Evolutionary conservation across 1,140 invertebrate species (phyloP).

Genomic region (Drosophila truncata): DNA sequence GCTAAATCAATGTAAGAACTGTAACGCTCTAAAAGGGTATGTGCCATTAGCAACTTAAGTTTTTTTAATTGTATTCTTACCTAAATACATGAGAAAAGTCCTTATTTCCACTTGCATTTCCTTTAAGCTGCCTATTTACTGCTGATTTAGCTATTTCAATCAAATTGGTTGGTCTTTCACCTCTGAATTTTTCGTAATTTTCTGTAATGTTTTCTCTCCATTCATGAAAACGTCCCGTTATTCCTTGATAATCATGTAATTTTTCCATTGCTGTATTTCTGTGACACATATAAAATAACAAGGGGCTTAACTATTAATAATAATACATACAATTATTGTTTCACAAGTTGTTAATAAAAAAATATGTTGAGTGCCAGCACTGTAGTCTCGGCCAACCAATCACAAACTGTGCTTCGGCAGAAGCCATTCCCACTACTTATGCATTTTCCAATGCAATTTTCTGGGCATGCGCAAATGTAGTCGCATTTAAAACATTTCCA

Average conservation of each 20-base stretch:
- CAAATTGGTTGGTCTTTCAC: constrained; percentile 86
- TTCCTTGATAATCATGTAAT: constrained; percentile 91
- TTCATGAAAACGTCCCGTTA: constrained; percentile 90
- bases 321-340: constrained; percentile 17
- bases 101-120: constrained; percentile 85
- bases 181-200: constrained; percentile 87
- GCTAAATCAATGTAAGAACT: no score
- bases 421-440: constrained; percentile 25
- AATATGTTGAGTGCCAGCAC: background rate
- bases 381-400: constrained; percentile 3
- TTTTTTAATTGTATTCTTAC: constrained; percentile 85
- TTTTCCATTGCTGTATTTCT: constrained; percentile 88
- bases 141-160: constrained; percentile 74
- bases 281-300: background rate
- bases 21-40: no score
- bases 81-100: constrained; percentile 92
- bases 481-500: constrained; percentile 14
- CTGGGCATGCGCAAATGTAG: constrained; percentile 57
- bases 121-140: constrained; percentile 68
- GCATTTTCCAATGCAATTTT: constrained; percentile 40
- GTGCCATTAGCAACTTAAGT: background rate
- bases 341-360: constrained; percentile 5
- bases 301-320: background rate
- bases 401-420: constrained; percentile 21
- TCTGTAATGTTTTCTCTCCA: constrained; percentile 88